A percentile compares a stretch with the other conserved stretches of the same genome.
phyloP scores from a whole-genome alignment of 1,140 invertebrate species.

The Sycobia sp. region DNA sequence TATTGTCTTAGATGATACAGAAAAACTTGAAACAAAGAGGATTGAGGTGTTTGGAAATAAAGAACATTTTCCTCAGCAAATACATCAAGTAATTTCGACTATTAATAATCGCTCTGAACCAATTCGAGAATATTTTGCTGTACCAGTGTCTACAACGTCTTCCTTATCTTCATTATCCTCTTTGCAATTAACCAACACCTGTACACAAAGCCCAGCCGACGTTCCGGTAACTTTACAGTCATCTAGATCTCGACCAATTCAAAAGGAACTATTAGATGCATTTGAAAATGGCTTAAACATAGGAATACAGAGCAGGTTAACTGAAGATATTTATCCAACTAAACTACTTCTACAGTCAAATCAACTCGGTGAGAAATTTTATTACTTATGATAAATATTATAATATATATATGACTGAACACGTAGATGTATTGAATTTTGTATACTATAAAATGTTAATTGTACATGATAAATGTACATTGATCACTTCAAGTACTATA shows the following conservation, averaged over 20 bases:
- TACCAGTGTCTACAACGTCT: constrained; percentile 51
- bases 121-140: constrained; percentile 62
- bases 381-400: no score
- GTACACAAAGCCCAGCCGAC: constrained; percentile 52
- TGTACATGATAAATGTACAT: not conserved
- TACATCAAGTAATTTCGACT: constrained; percentile 48
- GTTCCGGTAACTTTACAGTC: constrained; percentile 47
- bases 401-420: no score
- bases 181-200: constrained; percentile 48
- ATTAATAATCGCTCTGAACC: constrained; percentile 39
- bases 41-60: constrained; percentile 50
- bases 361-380: constrained; percentile 54
- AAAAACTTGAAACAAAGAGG: constrained; percentile 54
- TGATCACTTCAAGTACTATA: no score
- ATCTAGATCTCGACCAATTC: constrained; percentile 44
- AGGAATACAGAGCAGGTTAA: constrained; percentile 46
- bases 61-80: constrained; percentile 49
- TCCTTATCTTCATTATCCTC: constrained; percentile 52
- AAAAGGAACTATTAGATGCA: constrained; percentile 44
- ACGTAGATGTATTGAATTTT: no score
- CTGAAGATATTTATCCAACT: constrained; percentile 44
- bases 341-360: constrained; percentile 52
- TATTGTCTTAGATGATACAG: constrained; percentile 48
- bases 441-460: constrained; percentile 14
- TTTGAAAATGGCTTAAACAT: constrained; percentile 57